A percentile compares a stretch with the other conserved stretches of the same genome.
phyloP scores from a whole-genome alignment of 2,113 vertebrate species.

The Chitala chitala region DNA sequence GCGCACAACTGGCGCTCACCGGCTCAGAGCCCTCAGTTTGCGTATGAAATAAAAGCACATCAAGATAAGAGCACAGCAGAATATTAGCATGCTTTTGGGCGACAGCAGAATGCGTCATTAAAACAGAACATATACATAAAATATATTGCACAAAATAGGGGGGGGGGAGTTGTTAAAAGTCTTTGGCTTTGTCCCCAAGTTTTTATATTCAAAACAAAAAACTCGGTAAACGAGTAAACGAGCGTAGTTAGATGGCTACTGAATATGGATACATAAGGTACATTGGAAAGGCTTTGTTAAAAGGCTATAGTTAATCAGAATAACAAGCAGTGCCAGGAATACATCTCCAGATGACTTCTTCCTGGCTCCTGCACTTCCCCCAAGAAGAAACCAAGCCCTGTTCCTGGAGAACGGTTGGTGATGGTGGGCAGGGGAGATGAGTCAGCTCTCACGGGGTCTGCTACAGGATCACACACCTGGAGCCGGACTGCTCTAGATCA shows the following conservation, averaged over 20 bases:
- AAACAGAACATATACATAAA: background rate
- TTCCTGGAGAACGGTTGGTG: background rate
- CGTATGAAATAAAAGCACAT: background rate
- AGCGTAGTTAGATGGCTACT: background rate
- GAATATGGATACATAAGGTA: background rate
- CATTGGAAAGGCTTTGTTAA: too few relatives aligned
- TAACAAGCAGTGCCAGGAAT: background rate
- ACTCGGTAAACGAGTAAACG: background rate
- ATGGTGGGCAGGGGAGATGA: background rate
- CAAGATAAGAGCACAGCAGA: background rate
- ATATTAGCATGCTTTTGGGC: background rate
- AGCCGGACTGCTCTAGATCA: slow-evolving; percentile 34
- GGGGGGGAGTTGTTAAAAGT: background rate
- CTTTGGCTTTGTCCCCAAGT: background rate
- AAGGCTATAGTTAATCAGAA: background rate
- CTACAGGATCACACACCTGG: slow-evolving; percentile 60
- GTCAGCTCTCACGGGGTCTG: background rate
- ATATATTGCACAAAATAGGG: background rate
- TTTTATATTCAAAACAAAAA: background rate
- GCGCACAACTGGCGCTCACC: background rate
- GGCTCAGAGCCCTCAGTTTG: background rate
- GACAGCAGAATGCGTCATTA: background rate
- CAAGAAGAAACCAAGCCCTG: too few relatives aligned
- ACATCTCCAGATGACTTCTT: background rate
- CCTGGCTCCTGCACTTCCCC: background rate